Evolutionary conservation across 1,140 invertebrate species (phyloP), one percentile per base, ranked within the genome.

Genomic region (Drosophila funebris): DNA sequence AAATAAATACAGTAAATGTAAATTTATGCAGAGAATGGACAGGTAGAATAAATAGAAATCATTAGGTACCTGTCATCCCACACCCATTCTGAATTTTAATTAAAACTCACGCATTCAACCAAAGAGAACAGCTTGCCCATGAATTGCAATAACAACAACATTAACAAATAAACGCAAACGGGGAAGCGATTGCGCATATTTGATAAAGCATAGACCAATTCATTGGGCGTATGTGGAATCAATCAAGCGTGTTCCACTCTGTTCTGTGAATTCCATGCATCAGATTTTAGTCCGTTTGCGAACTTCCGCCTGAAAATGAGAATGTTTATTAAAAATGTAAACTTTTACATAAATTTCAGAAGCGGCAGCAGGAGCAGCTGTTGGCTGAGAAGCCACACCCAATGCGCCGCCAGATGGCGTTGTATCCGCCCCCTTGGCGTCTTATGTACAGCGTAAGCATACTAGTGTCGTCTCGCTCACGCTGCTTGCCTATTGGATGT

Each of bases 271-370:
- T 43, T 57, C 18, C 60, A 39, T 27, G 39, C 43, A 56, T 62
- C 56, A 56, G 73, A 63, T 70, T 60, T 44, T 52, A 60, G 43
- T 43, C 27, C 52, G 82, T 84, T 83, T 44, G 41, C 54, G 68
- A 87, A 87, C 82, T 82, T 83, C 83, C 79, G 83, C 58, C 64
- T 44, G 76, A 79, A 83, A 83, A 88, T 88, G 76, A 76, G 78
- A 88, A 88, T 83, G 79, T 88, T 88, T 88, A 88, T 88, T 88
- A 88, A 88, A 78, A 88, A 74, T 88, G 76, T 88, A 79, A 79
- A 88, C 83, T 88, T 88, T 88, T 83, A 79, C 84, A 88, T 88
- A 88, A 63, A 88, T 78, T 79, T 57, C n/a, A 54, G 27, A 33
- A 13, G 31, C 31, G 53, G 43, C 43, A 60, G 50, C 68, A 73